Conservation (phyloP, 2,888 invertebrate genomes). For the Antitype chi region DNA sequence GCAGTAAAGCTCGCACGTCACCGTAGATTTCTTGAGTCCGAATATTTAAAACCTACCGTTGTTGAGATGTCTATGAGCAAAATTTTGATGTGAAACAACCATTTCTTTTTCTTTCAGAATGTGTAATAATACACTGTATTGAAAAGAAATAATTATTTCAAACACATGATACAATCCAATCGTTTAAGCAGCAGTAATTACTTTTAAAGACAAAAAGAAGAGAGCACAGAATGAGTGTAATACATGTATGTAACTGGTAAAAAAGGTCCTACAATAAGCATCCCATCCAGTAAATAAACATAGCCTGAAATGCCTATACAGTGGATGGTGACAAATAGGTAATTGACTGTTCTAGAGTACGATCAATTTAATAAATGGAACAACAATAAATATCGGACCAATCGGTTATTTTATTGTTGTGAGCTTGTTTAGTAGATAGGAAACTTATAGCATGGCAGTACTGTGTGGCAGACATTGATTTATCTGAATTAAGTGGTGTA, state of each 20-base stretch:
- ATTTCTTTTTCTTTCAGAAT: conserved; percentile 30
- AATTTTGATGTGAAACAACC: conserved; percentile 62
- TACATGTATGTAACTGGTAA: conserved; percentile 42
- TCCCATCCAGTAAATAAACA: conserved; percentile 36
- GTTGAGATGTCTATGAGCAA: conserved; percentile 60
- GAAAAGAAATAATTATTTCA: conserved; percentile 59
- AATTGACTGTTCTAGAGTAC: conserved; percentile 26
- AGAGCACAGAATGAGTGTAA: conserved; percentile 53
- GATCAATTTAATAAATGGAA: conserved; percentile 30
- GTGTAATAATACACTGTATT: conserved; percentile 11
- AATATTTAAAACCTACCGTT: conserved; percentile 37
- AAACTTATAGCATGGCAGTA: conserved; percentile 21
- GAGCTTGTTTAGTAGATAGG: conserved; percentile 27
- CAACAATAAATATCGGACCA: conserved; percentile 26
- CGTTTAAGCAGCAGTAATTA: conserved; percentile 55
- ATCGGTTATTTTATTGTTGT: conserved; percentile 15
- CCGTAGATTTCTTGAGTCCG: conserved; percentile 30
- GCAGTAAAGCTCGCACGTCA: conserved; percentile 17
- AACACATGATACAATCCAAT: conserved; percentile 62
- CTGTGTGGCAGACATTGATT: conserved; percentile 7
- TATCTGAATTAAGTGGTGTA: conserved; percentile 6
- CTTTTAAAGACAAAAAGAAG: conserved; percentile 47
- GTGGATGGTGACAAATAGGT: conserved; percentile 31
- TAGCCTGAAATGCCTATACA: conserved; percentile 5
- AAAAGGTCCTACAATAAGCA: conserved; percentile 34